These are phyloP conservation scores for Pipistrellus nathusii DNA, from an alignment of 2,797 vertebrate species.

Conservation along the genomic window DNA sequence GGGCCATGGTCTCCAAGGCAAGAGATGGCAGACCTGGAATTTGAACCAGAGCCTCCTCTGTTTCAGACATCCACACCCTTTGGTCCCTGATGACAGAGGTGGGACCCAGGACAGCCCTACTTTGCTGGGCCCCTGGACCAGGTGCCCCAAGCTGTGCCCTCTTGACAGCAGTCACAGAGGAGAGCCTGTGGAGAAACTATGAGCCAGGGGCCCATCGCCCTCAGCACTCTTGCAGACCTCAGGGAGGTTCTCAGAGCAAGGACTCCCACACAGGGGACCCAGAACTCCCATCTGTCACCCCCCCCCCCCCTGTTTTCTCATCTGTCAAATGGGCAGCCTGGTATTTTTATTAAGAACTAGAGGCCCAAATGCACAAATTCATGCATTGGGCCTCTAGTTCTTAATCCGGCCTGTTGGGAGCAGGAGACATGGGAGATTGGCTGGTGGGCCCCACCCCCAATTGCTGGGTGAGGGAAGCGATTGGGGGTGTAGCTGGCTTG, in stretches of 20 bases:
- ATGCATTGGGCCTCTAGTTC: too few relatives aligned
- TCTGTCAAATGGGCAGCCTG: neutral
- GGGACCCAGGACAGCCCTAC: neutral
- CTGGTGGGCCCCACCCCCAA: too few relatives aligned
- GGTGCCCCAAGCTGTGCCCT: neutral
- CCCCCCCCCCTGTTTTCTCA: neutral
- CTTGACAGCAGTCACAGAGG: neutral
- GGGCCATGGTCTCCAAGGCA: neutral
- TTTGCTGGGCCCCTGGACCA: neutral
- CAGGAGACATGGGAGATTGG: too few relatives aligned
- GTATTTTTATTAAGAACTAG: neutral
- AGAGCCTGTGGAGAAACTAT: neutral
- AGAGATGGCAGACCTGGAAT: neutral
- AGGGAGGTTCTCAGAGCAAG: neutral
- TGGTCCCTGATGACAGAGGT: neutral
- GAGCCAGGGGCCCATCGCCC: neutral
- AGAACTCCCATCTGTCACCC: neutral
- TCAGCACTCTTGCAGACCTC: neutral
- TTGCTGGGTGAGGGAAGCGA: too few relatives aligned
- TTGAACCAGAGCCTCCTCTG: neutral
- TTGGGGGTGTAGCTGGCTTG: too few relatives aligned
- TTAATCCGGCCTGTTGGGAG: too few relatives aligned
- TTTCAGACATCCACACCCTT: neutral
- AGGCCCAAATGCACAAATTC: too few relatives aligned
- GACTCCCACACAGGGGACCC: neutral